Evolutionary conservation across 2,113 vertebrate species (phyloP).

Genomic region (Siphamia tubifer): DNA sequence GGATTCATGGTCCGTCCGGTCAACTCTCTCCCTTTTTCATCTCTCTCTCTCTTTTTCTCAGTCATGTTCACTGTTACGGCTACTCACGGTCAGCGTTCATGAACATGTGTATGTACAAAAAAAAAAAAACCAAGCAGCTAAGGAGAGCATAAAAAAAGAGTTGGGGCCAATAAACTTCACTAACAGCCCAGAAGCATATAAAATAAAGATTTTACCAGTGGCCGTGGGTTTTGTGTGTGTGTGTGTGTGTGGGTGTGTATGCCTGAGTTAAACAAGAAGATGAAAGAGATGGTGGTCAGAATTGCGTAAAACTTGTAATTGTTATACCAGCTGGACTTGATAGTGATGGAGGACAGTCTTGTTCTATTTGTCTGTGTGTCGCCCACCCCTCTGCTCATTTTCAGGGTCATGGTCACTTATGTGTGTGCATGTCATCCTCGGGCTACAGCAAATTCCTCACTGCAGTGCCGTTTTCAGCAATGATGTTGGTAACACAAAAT

Average conservation of each 20-base stretch:
- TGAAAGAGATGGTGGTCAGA: slow-evolving; percentile 44
- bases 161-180: slow-evolving; percentile 31
- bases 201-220: slow-evolving; percentile 49
- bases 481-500: slow-evolving; percentile 32
- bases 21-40: slow-evolving; percentile 14
- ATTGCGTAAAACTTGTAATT: slow-evolving; percentile 19
- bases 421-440: neutral
- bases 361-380: neutral
- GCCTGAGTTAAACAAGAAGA: slow-evolving; percentile 20
- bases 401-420: slow-evolving; percentile 9
- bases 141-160: slow-evolving; percentile 35
- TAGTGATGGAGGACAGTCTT: slow-evolving; percentile 10
- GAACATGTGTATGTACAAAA: neutral
- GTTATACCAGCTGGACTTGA: slow-evolving; percentile 19
- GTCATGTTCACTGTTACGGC: neutral
- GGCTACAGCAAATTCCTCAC: neutral
- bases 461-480: neutral
- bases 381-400: neutral
- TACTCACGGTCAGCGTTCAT: neutral
- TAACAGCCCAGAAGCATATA: slow-evolving; percentile 35
- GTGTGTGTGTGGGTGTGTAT: neutral
- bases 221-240: neutral
- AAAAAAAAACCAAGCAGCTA: slow-evolving; percentile 19
- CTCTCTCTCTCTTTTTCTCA: neutral
- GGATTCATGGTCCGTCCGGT: slow-evolving; percentile 57